phyloP scores from a whole-genome alignment of 2,888 invertebrate genomes.

The Archips crataeganus region DNA sequence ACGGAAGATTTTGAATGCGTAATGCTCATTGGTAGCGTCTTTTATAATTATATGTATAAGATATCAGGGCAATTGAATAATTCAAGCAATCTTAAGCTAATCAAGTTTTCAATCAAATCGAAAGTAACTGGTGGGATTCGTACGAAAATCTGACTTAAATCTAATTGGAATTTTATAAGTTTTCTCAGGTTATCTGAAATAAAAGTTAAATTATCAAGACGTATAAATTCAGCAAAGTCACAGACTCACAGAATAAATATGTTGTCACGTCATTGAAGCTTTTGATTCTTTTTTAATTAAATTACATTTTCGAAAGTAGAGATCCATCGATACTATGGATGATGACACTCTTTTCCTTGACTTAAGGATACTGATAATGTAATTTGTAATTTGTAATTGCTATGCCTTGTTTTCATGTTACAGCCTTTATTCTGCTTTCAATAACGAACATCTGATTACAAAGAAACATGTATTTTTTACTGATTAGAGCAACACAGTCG shows the following conservation, averaged over 20 bases:
- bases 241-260: background rate
- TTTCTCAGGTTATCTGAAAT: background rate
- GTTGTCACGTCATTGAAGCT: constrained; percentile 13
- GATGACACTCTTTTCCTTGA: constrained; percentile 21
- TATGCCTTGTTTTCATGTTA: too few species aligned
- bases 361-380: background rate
- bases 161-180: constrained; percentile 43
- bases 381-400: background rate
- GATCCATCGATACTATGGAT: background rate
- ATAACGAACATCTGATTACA: too few species aligned
- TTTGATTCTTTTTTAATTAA: too few species aligned
- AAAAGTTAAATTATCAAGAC: too few species aligned
- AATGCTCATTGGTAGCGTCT: constrained; percentile 41
- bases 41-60: constrained; percentile 28
- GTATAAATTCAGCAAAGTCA: background rate
- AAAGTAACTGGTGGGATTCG: constrained; percentile 41
- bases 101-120: too few species aligned
- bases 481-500: background rate
- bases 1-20: constrained; percentile 70
- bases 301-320: too few species aligned
- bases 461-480: background rate
- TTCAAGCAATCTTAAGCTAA: background rate
- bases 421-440: too few species aligned
- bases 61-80: background rate
- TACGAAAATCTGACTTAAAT: constrained; percentile 44